These are phyloP conservation scores for Stigmatopora nigra DNA, from an alignment of 2,113 vertebrate species.

Conservation along the genomic window DNA sequence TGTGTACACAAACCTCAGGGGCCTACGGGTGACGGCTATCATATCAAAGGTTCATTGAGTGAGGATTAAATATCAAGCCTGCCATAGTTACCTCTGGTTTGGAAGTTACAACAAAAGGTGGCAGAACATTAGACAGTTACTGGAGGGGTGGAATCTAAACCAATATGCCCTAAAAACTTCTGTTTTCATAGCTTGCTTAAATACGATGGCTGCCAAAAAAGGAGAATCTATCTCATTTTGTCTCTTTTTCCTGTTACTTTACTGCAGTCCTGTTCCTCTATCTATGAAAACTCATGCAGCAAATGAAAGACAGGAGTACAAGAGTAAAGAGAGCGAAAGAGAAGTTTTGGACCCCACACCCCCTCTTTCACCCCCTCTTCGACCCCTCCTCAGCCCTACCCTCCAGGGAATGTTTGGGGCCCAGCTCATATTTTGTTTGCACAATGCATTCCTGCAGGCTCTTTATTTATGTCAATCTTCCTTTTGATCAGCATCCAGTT, in stretches of 20 bases:
- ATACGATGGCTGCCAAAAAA: conserved; percentile 36
- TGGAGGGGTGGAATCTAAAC: conserved; percentile 61
- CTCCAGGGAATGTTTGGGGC: conserved; percentile 72
- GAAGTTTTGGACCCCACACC: conserved; percentile 29
- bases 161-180: conserved; percentile 33
- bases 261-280: conserved; percentile 19
- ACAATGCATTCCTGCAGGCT: conserved; percentile 76
- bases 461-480: conserved; percentile 77
- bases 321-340: conserved; percentile 46
- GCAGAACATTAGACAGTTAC: conserved; percentile 56
- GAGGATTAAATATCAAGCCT: conserved; percentile 64
- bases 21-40: conserved; percentile 59
- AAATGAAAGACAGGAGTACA: conserved; percentile 48
- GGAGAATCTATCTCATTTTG: conserved; percentile 4
- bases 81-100: conserved; percentile 55
- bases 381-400: conserved; percentile 36
- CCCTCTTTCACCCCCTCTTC: conserved; percentile 20
- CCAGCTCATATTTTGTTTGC: conserved; percentile 77
- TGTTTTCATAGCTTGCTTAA: conserved; percentile 48
- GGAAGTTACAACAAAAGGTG: conserved; percentile 65
- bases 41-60: conserved; percentile 68
- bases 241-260: conserved; percentile 1
- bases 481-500: conserved; percentile 74
- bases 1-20: conserved; percentile 49
- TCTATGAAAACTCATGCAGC: conserved; percentile 38